These are phyloP conservation scores for Ataeniobius toweri DNA, from an alignment of 2,797 vertebrate species.

Conservation along the genomic window DNA sequence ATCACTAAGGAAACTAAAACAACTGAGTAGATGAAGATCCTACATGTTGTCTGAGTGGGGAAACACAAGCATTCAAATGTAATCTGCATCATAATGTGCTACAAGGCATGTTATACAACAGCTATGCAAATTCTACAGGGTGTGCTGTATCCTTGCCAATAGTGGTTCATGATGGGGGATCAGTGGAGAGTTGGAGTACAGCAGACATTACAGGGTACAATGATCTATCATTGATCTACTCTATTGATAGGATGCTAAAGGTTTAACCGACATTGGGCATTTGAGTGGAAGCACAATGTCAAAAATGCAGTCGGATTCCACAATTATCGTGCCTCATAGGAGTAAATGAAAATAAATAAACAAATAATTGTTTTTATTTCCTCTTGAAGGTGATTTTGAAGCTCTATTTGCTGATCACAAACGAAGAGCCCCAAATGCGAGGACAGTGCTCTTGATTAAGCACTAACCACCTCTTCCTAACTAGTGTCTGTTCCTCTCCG, in stretches of 20 bases:
- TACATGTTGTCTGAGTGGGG: background rate
- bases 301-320: background rate
- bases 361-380: slow-evolving; percentile 2
- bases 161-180: background rate
- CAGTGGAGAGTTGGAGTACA: background rate
- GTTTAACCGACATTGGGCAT: background rate
- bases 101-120: slow-evolving; percentile 24
- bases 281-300: background rate
- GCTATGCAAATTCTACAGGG: slow-evolving; percentile 26
- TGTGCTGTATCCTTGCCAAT: slow-evolving; percentile 7
- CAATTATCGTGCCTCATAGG: background rate
- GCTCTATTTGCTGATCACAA: slow-evolving; percentile 16
- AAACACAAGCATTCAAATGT: slow-evolving; percentile 5
- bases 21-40: background rate
- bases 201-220: background rate
- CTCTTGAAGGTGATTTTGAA: background rate
- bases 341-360: background rate
- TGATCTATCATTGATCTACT: background rate
- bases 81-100: slow-evolving; percentile 15
- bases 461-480: background rate
- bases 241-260: background rate
- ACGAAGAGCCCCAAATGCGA: slow-evolving; percentile 5
- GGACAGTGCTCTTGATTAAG: slow-evolving; percentile 37
- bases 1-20: background rate
- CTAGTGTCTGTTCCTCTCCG: background rate